Conservation (phyloP, 1,140 invertebrate species). For the Drosophila leontia region DNA sequence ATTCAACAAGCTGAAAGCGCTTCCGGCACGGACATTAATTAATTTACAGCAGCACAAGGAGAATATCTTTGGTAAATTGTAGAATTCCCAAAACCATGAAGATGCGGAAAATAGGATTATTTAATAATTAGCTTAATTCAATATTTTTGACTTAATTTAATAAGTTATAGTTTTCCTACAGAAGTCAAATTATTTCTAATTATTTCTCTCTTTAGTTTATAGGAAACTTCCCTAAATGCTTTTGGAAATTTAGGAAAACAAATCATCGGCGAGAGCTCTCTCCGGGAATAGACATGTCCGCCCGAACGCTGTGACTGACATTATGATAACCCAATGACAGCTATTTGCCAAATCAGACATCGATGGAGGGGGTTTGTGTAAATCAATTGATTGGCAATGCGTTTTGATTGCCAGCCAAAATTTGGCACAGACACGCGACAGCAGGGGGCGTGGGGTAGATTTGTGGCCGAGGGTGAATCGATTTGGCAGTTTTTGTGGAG, state of each 20-base stretch:
- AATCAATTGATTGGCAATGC: conserved; percentile 81
- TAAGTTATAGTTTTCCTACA: not conserved
- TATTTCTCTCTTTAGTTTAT: not conserved
- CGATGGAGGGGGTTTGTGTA: conserved; percentile 46
- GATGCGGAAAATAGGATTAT: not conserved
- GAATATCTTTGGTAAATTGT: not conserved
- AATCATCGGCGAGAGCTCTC: not conserved
- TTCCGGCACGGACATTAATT: not conserved
- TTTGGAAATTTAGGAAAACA: not conserved
- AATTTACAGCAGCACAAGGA: not conserved
- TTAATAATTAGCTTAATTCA: not conserved
- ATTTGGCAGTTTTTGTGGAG: conserved; percentile 31
- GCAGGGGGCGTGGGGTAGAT: conserved; percentile 3
- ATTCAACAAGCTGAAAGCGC: not conserved
- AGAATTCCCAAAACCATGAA: not conserved
- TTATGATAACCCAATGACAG: conserved; percentile 73
- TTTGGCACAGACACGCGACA: conserved; percentile 62
- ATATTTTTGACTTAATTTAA: not conserved
- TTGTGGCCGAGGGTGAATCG: conserved; percentile 37
- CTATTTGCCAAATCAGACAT: conserved; percentile 75
- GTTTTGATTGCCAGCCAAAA: conserved; percentile 77
- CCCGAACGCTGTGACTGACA: conserved; percentile 48
- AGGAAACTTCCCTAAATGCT: not conserved
- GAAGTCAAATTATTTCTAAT: not conserved
- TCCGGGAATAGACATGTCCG: conserved; percentile 43